These are phyloP conservation scores for Cosmopolites sordidus DNA, from an alignment of 2,888 invertebrate genomes.

Conservation along the genomic window DNA sequence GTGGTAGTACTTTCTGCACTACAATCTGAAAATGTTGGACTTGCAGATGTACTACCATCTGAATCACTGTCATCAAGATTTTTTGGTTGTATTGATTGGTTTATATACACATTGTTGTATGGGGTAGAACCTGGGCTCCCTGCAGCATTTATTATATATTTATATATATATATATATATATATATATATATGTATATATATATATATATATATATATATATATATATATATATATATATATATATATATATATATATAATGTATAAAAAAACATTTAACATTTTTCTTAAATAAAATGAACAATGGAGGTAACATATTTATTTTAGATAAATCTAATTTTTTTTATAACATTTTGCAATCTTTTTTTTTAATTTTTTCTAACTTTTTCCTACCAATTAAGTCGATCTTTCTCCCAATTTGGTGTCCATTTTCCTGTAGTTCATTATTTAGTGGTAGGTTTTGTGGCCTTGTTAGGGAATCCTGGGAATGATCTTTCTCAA, in stretches of 20 bases:
- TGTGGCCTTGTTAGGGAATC: conserved; percentile 26
- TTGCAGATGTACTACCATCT: conserved; percentile 39
- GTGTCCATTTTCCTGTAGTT: conserved; percentile 16
- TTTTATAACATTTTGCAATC: conserved; percentile 9
- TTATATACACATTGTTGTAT: conserved; percentile 46
- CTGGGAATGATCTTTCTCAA: not conserved
- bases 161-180: no score
- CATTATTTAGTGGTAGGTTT: conserved; percentile 28
- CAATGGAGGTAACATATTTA: no score
- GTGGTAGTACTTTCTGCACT: conserved; percentile 31
- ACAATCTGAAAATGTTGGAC: conserved; percentile 40
- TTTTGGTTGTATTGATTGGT: conserved; percentile 31
- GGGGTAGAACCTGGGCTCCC: conserved; percentile 48
- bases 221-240: no score
- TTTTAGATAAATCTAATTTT: no score
- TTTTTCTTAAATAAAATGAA: no score
- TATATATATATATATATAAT: no score
- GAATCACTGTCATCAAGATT: conserved; percentile 33
- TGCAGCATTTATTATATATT: conserved; percentile 5
- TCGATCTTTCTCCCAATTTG: conserved; percentile 35
- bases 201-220: no score
- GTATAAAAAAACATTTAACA: no score
- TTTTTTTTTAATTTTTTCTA: conserved; percentile 6
- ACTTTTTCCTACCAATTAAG: conserved; percentile 32
- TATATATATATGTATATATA: no score